Base-by-base conservation (phyloP, 1,140 invertebrate species). In the Caerostris extrusa region DNA sequence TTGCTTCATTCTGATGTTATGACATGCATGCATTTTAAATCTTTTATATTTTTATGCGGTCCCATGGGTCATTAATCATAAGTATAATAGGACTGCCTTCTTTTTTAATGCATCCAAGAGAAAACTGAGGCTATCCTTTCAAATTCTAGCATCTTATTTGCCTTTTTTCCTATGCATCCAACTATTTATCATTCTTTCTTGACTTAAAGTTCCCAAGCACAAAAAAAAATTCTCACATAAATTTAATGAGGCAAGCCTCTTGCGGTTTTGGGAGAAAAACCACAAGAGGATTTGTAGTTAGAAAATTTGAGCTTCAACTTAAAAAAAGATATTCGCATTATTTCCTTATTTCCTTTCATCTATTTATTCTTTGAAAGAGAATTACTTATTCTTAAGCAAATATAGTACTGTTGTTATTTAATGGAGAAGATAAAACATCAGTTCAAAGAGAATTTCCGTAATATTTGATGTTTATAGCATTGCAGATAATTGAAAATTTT, bases 41-140 rank as follows among this genome's bases (percentile, higher is more conserved):
- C 34, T 61, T 91, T 91, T 91, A 53, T 69, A 61, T 69, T 60
- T 91, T 93, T 86, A 93, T 86, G 61, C 61, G 14, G 71, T 93
- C 69, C 57, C 64, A 83, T 87, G 83, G 7, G 57, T 60, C 91
- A 87, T 93, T 93, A 86, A 93, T 93, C 91, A 93, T 58, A 34
- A 87, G 58, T 53, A 93, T 93, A 85, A 93, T 86, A 69, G 83
- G 55, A 61, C 58, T 7, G 4, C 17, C n/a, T 71, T 19, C 60
- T 10, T 71, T 93, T 93, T 93, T 86, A 69, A 57, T 58, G 5
- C 69, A 50, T 56, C 58, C 60, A 64, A 90, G 19, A 57, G 61
- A 53, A 19, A 93, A 53, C 82, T 64, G 60, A 86, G 86, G 81
- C 19, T 87, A 67, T 71, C n/a, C 64, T 93, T 93, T 86, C n/a